These are phyloP conservation scores for Agriopis leucophaearia DNA, from an alignment of 2,888 invertebrate genomes.

Conservation along the genomic window DNA sequence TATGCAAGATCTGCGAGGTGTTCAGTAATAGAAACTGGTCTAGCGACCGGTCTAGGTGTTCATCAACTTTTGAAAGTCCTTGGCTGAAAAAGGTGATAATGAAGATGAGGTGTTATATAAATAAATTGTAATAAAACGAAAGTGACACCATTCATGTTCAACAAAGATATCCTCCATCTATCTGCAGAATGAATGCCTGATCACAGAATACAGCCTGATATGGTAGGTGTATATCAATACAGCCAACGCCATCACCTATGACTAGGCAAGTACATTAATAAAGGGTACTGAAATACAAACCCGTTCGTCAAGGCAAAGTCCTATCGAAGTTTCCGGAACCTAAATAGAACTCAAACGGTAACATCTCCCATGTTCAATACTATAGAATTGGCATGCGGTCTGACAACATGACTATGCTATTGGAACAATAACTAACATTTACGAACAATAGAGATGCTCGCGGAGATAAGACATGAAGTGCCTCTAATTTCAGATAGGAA, in stretches of 20 bases:
- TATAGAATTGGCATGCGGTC: conserved; percentile 33
- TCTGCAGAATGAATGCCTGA: neutral
- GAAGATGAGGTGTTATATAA: neutral
- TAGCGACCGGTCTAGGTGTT: too few relatives aligned
- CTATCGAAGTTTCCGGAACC: conserved; percentile 29
- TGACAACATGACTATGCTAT: conserved; percentile 25
- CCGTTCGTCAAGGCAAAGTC: conserved; percentile 17
- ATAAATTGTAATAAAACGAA: neutral
- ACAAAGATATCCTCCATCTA: neutral
- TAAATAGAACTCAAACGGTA: conserved; percentile 22
- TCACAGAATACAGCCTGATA: neutral
- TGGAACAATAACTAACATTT: conserved; percentile 32
- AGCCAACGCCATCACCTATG: neutral
- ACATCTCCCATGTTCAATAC: conserved; percentile 19
- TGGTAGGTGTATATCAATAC: neutral
- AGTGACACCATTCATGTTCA: neutral
- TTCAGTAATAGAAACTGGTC: too few relatives aligned
- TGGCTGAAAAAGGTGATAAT: too few relatives aligned
- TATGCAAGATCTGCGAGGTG: too few relatives aligned
- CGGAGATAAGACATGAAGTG: conserved; percentile 26
- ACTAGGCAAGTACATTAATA: neutral
- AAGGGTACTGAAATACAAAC: conserved; percentile 21
- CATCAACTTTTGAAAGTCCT: neutral
- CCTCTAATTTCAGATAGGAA: conserved; percentile 12
- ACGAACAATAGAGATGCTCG: conserved; percentile 34